phyloP scores from a whole-genome alignment of 2,888 invertebrate genomes.

The Melitaea athalia region DNA sequence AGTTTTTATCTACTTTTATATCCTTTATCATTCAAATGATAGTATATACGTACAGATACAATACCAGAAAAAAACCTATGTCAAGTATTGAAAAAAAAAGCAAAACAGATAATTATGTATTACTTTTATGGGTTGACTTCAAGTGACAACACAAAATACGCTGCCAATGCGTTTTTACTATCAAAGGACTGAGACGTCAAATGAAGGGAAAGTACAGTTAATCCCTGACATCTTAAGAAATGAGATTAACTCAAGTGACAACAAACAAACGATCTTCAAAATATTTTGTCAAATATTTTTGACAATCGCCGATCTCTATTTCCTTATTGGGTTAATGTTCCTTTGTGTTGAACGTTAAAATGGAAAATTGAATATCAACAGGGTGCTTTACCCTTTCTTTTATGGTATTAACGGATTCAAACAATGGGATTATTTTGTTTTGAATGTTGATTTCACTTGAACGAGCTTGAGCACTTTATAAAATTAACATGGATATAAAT shows the following conservation, averaged over 20 bases:
- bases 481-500: constrained; percentile 21
- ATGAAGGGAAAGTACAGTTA: constrained; percentile 48
- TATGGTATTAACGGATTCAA: constrained; percentile 39
- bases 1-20: too few relatives aligned
- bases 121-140: neutral
- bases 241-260: constrained; percentile 54
- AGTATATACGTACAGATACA: neutral
- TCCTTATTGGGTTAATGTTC: constrained; percentile 28
- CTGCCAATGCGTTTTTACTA: constrained; percentile 41
- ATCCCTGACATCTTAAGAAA: constrained; percentile 51
- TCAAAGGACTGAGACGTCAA: constrained; percentile 44
- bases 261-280: constrained; percentile 61
- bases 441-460: constrained; percentile 50
- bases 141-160: constrained; percentile 7
- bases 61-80: too few relatives aligned
- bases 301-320: constrained; percentile 68
- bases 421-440: constrained; percentile 53
- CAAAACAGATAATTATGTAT: too few relatives aligned
- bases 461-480: constrained; percentile 26
- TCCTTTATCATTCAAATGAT: neutral
- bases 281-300: constrained; percentile 77
- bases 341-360: constrained; percentile 41
- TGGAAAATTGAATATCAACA: constrained; percentile 72
- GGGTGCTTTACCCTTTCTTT: constrained; percentile 50
- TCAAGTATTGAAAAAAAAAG: too few relatives aligned